Evolutionary conservation across 1,140 invertebrate genomes (phyloP).

Genomic region (Drosophila sechellia): DNA sequence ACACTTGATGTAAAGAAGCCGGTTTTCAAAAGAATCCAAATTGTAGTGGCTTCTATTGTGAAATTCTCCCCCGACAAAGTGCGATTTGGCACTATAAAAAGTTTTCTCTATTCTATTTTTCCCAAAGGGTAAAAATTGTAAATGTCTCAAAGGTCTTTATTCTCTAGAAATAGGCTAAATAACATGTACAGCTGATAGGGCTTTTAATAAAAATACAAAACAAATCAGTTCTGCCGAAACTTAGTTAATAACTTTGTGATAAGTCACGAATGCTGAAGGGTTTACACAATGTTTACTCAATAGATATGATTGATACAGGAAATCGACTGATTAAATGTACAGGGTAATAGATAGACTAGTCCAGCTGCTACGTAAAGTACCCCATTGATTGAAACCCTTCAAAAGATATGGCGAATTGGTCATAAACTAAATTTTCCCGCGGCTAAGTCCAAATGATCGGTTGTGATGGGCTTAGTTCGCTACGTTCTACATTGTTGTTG

Average conservation of each 20-base stretch:
- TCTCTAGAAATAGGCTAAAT: background rate
- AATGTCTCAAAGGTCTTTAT: background rate
- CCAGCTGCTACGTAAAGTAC: background rate
- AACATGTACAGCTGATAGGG: background rate
- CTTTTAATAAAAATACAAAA: background rate
- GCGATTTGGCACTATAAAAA: constrained; percentile 18
- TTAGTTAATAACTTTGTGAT: constrained; percentile 6
- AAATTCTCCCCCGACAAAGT: constrained; percentile 52
- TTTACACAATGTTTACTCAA: constrained; percentile 14
- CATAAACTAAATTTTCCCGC: constrained; percentile 23
- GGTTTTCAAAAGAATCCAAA: constrained; percentile 25
- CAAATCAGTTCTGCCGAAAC: constrained; percentile 3
- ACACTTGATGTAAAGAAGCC: constrained; percentile 62
- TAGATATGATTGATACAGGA: constrained; percentile 7
- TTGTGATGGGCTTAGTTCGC: constrained; percentile 30
- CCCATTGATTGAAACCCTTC: constrained; percentile 19
- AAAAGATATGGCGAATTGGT: constrained; percentile 22
- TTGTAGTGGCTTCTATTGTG: constrained; percentile 36
- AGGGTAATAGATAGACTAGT: background rate
- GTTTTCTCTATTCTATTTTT: constrained; percentile 9
- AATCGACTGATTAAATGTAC: background rate
- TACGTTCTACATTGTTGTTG: constrained; percentile 33
- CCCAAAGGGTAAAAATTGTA: constrained; percentile 24
- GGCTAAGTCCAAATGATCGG: constrained; percentile 54
- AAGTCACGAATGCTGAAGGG: constrained; percentile 2